Evolutionary conservation across 2,797 vertebrate species (phyloP), one percentile per base, ranked within the genome.

Genomic region (Sebastes nivosus): DNA sequence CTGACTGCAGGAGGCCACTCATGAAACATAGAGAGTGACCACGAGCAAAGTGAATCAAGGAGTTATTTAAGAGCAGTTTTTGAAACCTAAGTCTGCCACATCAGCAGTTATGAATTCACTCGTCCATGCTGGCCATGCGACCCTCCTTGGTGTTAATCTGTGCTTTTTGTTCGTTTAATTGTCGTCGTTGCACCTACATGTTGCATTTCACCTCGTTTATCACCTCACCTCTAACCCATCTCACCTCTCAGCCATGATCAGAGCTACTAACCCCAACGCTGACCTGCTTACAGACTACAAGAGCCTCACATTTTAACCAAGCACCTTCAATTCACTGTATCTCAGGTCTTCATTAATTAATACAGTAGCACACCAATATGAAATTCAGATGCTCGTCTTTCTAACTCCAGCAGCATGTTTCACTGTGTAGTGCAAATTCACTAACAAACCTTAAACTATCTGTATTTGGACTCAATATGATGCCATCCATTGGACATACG

Each of bases 121-220:
- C 6, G 24, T 54, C 63, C 61, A 14, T 75, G 81, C 93, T 94
- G 94, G 88, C 91, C 94, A 82, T 83, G 55, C 84, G 88, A 89
- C 90, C 72, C 67, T 94, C 93, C 91, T 81, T 12, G 86, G 85
- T 58, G 92, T 93, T 92, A 85, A 85, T 81, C 73, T 79, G 80
- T 92, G 84, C 84, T 90, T 88, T 42, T 88, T 52, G 89, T 91
- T 30, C 85, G 54, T 63, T 86, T 83, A 57, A 81, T 76, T 80
- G 72, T 88, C 77, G 65, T 88, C 75, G 66, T 66, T 61, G 59
- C 75, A 72, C 66, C 73, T 74, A 30, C 81, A 69, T 75, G 58
- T 76, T 76, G 59, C 83, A 82, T 87, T 29, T 80, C 82, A 81
- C 32, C 57, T 12, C 85, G 75, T 89, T 77, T 34, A 85, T 88